Evolutionary conservation across 2,113 vertebrate species (phyloP).

Genomic region (Urocolius indicus): DNA sequence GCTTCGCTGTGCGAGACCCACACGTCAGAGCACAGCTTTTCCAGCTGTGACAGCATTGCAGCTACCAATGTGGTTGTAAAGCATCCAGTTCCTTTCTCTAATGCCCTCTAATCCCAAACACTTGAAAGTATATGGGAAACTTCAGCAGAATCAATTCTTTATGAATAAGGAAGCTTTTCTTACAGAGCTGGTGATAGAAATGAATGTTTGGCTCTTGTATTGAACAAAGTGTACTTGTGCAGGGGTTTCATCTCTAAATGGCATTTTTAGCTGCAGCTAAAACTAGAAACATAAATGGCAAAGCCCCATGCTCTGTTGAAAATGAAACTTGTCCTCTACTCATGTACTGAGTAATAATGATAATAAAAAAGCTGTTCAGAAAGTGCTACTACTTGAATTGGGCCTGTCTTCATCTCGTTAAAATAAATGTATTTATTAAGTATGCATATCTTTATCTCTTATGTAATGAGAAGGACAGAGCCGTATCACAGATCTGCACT

Average conservation of each 20-base stretch:
- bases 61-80: not conserved
- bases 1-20: rapidly evolving
- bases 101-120: constrained; percentile 27
- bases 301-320: not conserved
- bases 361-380: constrained; percentile 16
- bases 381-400: constrained; percentile 37
- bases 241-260: constrained; percentile 11
- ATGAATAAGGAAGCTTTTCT: constrained; percentile 32
- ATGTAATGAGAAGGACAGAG: constrained; percentile 56
- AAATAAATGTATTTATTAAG: constrained; percentile 67
- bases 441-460: constrained; percentile 54
- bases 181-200: not conserved
- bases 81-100: not conserved
- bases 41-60: not conserved
- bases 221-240: constrained; percentile 35
- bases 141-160: constrained; percentile 8
- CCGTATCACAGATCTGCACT: constrained; percentile 51
- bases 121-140: constrained; percentile 13
- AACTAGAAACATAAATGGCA: constrained; percentile 5
- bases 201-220: not conserved
- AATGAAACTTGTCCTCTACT: constrained; percentile 44
- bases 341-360: not conserved
- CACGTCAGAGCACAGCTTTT: not conserved
- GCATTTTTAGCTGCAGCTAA: constrained; percentile 16
- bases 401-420: constrained; percentile 37